Conservation (phyloP, 2,888 invertebrate species). For the Tachina lurida region DNA sequence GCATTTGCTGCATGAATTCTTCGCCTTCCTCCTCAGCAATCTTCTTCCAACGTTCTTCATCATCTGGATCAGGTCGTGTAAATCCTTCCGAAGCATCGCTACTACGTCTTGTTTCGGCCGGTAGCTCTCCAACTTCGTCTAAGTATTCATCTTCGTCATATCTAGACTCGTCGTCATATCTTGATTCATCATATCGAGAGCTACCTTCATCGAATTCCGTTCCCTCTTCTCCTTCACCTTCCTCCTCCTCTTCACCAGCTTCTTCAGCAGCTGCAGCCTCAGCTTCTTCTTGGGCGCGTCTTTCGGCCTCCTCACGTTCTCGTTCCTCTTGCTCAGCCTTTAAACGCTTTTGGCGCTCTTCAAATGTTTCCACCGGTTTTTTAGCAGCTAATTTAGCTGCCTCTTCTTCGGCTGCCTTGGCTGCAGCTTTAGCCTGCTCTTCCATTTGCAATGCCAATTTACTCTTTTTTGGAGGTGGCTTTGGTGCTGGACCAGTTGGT, state of each 20-base stretch:
- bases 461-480: slow-evolving; percentile 82
- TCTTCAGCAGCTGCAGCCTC: slow-evolving; percentile 78
- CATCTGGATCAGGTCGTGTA: slow-evolving; percentile 79
- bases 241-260: slow-evolving; percentile 75
- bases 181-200: slow-evolving; percentile 73
- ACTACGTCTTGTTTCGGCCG: slow-evolving; percentile 77
- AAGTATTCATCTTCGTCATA: slow-evolving; percentile 74
- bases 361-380: slow-evolving; percentile 80
- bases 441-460: slow-evolving; percentile 82
- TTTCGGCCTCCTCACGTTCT: slow-evolving; percentile 79
- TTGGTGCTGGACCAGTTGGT: slow-evolving; percentile 76
- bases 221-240: slow-evolving; percentile 73
- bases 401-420: slow-evolving; percentile 80
- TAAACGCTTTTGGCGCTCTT: slow-evolving; percentile 80
- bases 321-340: slow-evolving; percentile 80
- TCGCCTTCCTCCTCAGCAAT: slow-evolving; percentile 81
- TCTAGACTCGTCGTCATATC: slow-evolving; percentile 71
- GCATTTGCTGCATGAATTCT: slow-evolving; percentile 81
- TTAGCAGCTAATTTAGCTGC: slow-evolving; percentile 78
- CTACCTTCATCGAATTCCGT: slow-evolving; percentile 71
- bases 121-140: slow-evolving; percentile 75
- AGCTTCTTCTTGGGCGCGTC: slow-evolving; percentile 79
- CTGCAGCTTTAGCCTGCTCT: slow-evolving; percentile 81
- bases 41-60: slow-evolving; percentile 81
- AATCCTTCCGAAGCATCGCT: slow-evolving; percentile 81